Conservation (phyloP, 2,888 invertebrate species). For the Hirtodrosophila duncani region DNA sequence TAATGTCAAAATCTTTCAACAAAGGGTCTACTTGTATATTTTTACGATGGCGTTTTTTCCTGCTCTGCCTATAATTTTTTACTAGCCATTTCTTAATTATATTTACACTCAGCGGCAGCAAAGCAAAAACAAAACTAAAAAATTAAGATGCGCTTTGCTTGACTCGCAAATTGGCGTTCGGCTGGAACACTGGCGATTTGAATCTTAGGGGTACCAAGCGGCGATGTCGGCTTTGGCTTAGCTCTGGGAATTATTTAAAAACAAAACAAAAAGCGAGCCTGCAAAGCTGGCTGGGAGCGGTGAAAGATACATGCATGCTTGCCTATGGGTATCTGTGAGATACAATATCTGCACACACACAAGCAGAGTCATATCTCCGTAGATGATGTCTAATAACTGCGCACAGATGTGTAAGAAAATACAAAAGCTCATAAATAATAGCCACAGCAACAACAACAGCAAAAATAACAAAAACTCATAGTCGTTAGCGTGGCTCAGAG, state of each 20-base stretch:
- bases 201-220: constrained; percentile 49
- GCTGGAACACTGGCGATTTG: constrained; percentile 23
- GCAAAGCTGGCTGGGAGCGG: background rate
- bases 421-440: constrained; percentile 51
- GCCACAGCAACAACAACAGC: constrained; percentile 38
- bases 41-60: constrained; percentile 36
- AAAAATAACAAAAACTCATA: constrained; percentile 24
- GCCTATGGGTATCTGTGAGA: constrained; percentile 28
- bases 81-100: too few relatives aligned
- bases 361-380: too few relatives aligned
- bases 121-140: constrained; percentile 5
- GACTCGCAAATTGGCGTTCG: constrained; percentile 39
- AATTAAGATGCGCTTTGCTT: constrained; percentile 33
- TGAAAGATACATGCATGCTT: constrained; percentile 29
- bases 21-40: constrained; percentile 17
- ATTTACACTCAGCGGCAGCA: constrained; percentile 1
- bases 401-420: constrained; percentile 20
- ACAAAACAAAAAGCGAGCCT: constrained; percentile 11
- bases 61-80: too few relatives aligned
- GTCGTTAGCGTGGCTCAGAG: constrained; percentile 40
- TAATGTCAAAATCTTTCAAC: too few relatives aligned
- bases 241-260: constrained; percentile 56
- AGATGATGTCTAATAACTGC: constrained; percentile 28
- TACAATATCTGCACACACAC: too few relatives aligned
- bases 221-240: constrained; percentile 56